These are phyloP conservation scores for Aricia artaxerxes DNA, from an alignment of 2,888 invertebrate species.

Conservation along the genomic window DNA sequence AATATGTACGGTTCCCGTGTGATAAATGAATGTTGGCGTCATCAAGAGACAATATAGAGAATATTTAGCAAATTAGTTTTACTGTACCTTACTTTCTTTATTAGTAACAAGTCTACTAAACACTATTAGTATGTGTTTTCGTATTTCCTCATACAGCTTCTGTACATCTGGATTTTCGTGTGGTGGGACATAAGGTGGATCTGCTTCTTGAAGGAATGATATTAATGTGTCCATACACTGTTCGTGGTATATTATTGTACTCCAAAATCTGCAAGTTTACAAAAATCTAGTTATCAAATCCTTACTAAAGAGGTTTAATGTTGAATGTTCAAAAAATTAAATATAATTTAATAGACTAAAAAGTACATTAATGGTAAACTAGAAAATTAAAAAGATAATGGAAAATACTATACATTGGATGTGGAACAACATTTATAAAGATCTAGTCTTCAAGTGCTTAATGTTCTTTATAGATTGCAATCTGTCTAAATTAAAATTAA, in stretches of 20 bases:
- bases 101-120: conserved; percentile 89
- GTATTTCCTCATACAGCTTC: conserved; percentile 78
- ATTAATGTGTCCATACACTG: conserved; percentile 83
- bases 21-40: too few relatives aligned
- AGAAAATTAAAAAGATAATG: too few relatives aligned
- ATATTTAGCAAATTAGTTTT: neutral
- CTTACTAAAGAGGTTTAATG: too few relatives aligned
- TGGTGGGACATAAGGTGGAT: conserved; percentile 83
- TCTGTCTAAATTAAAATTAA: too few relatives aligned
- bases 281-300: neutral
- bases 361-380: too few relatives aligned
- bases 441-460: too few relatives aligned
- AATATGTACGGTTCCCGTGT: too few relatives aligned
- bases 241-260: conserved; percentile 83
- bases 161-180: conserved; percentile 64
- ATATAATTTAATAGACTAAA: too few relatives aligned
- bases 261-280: conserved; percentile 83
- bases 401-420: too few relatives aligned
- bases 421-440: too few relatives aligned
- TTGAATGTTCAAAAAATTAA: neutral
- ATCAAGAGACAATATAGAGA: too few relatives aligned
- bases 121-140: conserved; percentile 84
- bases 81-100: conserved; percentile 85
- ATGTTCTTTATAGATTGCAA: neutral
- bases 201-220: conserved; percentile 87